Base-by-base conservation (phyloP, 2,113 vertebrate genomes). In the Oryzias woworae region DNA sequence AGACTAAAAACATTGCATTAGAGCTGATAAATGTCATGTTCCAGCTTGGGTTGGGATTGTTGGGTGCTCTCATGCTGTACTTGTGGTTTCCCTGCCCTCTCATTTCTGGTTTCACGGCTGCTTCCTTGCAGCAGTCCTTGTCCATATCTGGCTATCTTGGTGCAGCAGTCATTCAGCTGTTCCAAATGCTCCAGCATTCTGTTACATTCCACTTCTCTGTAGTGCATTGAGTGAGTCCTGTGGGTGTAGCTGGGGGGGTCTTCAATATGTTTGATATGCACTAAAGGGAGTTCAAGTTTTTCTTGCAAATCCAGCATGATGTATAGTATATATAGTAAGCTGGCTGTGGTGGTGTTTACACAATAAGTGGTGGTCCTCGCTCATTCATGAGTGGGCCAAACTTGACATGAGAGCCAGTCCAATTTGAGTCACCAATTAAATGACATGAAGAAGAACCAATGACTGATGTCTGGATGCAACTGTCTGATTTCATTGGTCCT, bases 311-410 rank as follows among this genome's bases (percentile, higher is more conserved):
- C 55, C 55, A 43, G 14, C 31, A 43, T 60, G 22, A 43, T 49
- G 48, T 20, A 53, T 63, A 22, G 56, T 15, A 59, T 44, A 18
- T 58, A 53, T 50, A 75, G 58, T 62, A 82, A 69, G 62, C 69
- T 28, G n/a, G 26, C 41, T 56, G 24, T 52, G 22, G 24, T 31
- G 58, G 41, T 82, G 84, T 86, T 83, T 85, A 83, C 84, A 86
- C 84, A 77, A 66, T 70, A 58, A 67, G 57, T 70, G 69, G 56
- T 74, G 71, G 69, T 79, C 61, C 66, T 71, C 69, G 28, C 68
- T 85, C 74, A 87, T 89, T 85, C 87, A 89, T 89, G 87, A 87
- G 85, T 85, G 85, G 59, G 73, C 75, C 76, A 79, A 81, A 73
- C 79, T 59, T 71, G 43, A 64, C 36, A 53, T 17, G 64, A 36